phyloP scores from a whole-genome alignment of 1,140 invertebrate genomes.

The Trichoplusia ni region DNA sequence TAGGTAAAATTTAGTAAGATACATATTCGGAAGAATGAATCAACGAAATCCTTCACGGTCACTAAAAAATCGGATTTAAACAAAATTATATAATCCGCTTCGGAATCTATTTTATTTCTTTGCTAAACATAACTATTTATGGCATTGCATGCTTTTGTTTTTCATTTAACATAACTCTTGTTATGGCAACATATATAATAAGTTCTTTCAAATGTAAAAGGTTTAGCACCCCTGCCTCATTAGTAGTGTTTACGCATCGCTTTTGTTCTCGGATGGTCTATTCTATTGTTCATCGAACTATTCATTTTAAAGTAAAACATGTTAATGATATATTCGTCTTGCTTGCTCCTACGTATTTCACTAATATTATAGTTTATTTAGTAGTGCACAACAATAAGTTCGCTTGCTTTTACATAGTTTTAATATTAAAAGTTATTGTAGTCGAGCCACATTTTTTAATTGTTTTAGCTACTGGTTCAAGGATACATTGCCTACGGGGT shows the following conservation, averaged over 20 bases:
- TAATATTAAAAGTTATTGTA: no score
- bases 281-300: neutral
- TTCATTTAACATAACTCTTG: neutral
- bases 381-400: no score
- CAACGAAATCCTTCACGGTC: conserved; percentile 18
- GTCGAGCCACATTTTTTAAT: no score
- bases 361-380: neutral
- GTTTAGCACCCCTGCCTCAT: neutral
- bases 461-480: no score
- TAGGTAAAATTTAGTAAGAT: conserved; percentile 36
- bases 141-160: neutral
- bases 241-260: neutral
- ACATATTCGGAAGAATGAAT: conserved; percentile 34
- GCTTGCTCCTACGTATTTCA: neutral
- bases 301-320: neutral
- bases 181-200: neutral
- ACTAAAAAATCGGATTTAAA: conserved; percentile 32
- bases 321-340: neutral
- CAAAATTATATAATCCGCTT: conserved; percentile 8
- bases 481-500: no score
- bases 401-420: no score
- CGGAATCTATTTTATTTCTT: neutral
- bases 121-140: neutral
- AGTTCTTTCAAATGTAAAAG: neutral
- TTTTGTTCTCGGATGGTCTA: neutral